Evolutionary conservation across 2,797 vertebrate species (phyloP).

Genomic region (Nannoperca australis): DNA sequence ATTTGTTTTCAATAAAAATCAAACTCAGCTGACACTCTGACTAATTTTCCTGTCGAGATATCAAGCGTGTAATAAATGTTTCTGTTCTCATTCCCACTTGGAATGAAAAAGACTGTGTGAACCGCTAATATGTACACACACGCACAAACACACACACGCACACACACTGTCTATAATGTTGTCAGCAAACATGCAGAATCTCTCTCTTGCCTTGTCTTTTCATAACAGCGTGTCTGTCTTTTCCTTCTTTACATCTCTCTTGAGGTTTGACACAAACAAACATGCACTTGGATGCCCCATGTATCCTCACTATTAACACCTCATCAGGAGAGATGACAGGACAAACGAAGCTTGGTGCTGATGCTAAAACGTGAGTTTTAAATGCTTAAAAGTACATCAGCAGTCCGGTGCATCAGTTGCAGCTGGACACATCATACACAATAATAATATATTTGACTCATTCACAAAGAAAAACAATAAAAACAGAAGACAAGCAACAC

Average conservation of each 20-base stretch:
- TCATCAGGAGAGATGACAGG: slow-evolving; percentile 63
- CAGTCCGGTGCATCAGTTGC: slow-evolving; percentile 9
- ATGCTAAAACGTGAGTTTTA: slow-evolving; percentile 8
- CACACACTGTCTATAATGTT: slow-evolving; percentile 38
- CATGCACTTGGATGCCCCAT: background rate
- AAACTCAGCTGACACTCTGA: slow-evolving; percentile 63
- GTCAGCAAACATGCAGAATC: slow-evolving; percentile 34
- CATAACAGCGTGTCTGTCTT: background rate
- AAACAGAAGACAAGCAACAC: slow-evolving; percentile 23
- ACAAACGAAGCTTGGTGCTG: slow-evolving; percentile 61
- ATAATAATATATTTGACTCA: slow-evolving; percentile 5
- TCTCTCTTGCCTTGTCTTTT: slow-evolving; percentile 15
- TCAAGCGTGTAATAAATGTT: slow-evolving; percentile 62
- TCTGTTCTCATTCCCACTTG: slow-evolving; percentile 68
- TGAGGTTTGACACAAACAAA: slow-evolving; percentile 22
- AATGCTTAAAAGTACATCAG: slow-evolving; percentile 50
- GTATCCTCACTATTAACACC: slow-evolving; percentile 31
- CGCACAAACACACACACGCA: slow-evolving; percentile 4
- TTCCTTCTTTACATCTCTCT: slow-evolving; percentile 20
- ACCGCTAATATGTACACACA: slow-evolving; percentile 43
- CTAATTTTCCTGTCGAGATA: slow-evolving; percentile 72
- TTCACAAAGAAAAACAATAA: slow-evolving; percentile 28
- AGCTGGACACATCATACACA: slow-evolving; percentile 14
- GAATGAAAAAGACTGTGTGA: slow-evolving; percentile 60
- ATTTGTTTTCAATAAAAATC: slow-evolving; percentile 74